These are phyloP conservation scores for Mellilla xanthometata DNA, from an alignment of 2,888 invertebrate genomes.

Conservation along the genomic window DNA sequence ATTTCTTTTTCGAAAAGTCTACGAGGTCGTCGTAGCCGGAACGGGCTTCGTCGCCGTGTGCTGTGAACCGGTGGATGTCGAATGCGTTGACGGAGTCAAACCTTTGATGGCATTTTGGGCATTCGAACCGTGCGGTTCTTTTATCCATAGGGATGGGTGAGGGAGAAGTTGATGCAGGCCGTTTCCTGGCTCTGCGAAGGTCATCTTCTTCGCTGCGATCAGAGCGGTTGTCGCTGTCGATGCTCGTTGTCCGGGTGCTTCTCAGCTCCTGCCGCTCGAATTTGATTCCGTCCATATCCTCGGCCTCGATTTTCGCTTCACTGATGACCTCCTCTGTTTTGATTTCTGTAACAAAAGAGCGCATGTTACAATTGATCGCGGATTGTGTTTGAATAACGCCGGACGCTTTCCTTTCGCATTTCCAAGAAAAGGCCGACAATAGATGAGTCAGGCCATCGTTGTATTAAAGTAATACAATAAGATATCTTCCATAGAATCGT, in stretches of 20 bases:
- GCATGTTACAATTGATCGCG: conserved; percentile 65
- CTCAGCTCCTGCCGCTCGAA: conserved; percentile 58
- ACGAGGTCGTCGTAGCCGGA: conserved; percentile 88
- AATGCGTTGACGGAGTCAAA: conserved; percentile 89
- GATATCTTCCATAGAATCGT: conserved; percentile 44
- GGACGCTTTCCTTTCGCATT: conserved; percentile 72
- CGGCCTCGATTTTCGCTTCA: conserved; percentile 70
- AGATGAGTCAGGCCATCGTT: conserved; percentile 72
- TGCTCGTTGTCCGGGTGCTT: conserved; percentile 66
- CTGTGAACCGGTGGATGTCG: conserved; percentile 86
- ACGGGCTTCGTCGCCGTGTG: conserved; percentile 83
- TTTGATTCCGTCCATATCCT: conserved; percentile 61
- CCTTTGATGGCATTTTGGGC: conserved; percentile 87
- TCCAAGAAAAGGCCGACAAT: conserved; percentile 78
- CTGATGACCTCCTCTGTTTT: conserved; percentile 76
- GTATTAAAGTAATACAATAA: conserved; percentile 66
- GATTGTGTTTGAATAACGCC: conserved; percentile 71
- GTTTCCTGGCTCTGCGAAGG: conserved; percentile 58
- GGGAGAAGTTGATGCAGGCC: conserved; percentile 68
- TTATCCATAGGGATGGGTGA: conserved; percentile 65
- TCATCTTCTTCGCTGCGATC: conserved; percentile 79
- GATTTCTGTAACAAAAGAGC: conserved; percentile 78
- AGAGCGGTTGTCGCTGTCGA: conserved; percentile 82
- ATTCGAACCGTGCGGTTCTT: conserved; percentile 80
- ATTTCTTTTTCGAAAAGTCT: conserved; percentile 91